These are phyloP conservation scores for Chymomyza fuscimana DNA, from an alignment of 2,888 invertebrate genomes.

Conservation along the genomic window DNA sequence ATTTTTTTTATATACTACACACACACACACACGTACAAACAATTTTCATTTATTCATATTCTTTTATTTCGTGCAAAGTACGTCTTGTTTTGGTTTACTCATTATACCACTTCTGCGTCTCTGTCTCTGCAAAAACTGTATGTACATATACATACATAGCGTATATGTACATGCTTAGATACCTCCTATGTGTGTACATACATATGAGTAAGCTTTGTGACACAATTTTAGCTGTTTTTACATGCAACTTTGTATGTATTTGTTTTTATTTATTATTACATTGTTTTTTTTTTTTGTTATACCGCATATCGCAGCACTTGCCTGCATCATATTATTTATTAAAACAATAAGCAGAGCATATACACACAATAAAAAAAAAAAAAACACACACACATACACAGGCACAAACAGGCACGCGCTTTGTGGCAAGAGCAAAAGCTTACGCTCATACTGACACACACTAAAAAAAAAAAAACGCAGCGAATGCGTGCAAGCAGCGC, in stretches of 20 bases:
- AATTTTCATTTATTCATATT: slow-evolving; percentile 13
- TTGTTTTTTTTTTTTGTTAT: background rate
- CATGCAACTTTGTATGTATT: background rate
- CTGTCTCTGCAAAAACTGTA: too few relatives aligned
- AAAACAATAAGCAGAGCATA: background rate
- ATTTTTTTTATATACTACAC: background rate
- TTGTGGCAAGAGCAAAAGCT: slow-evolving; percentile 32
- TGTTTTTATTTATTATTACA: background rate
- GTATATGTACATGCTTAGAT: too few relatives aligned
- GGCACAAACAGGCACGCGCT: slow-evolving; percentile 40
- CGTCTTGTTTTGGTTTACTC: too few relatives aligned
- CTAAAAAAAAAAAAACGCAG: too few relatives aligned
- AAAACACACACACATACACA: background rate
- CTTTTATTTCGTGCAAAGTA: too few relatives aligned
- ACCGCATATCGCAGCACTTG: background rate
- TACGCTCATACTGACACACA: slow-evolving; percentile 14
- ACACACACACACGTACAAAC: slow-evolving; percentile 20
- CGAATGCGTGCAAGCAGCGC: background rate
- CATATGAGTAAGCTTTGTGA: background rate
- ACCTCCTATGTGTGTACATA: too few relatives aligned
- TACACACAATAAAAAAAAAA: background rate
- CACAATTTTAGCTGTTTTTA: background rate
- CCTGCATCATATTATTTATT: background rate
- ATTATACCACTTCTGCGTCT: too few relatives aligned
- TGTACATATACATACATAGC: too few relatives aligned